Evolutionary conservation across 2,797 vertebrate genomes (phyloP).

Genomic region (Artibeus lituratus): DNA sequence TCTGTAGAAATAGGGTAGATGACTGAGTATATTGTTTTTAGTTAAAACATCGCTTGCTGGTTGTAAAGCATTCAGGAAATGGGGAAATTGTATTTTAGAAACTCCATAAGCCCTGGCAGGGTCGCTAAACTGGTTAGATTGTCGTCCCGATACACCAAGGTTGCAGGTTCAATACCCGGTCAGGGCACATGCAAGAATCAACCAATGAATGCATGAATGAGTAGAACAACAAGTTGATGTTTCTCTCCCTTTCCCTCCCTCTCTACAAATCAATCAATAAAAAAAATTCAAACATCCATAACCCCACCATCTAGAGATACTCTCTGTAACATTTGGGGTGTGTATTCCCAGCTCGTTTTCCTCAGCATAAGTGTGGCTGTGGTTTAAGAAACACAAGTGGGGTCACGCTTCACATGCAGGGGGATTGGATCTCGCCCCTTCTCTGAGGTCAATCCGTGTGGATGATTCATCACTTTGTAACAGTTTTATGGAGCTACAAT

Average conservation of each 20-base stretch:
- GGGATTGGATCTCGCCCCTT: too few relatives aligned
- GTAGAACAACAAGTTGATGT: not conserved
- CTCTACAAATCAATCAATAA: not conserved
- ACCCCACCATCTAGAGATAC: not conserved
- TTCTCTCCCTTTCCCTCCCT: not conserved
- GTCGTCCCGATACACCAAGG: not conserved
- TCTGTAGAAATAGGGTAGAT: not conserved
- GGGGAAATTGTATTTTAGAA: not conserved
- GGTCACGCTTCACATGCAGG: too few relatives aligned
- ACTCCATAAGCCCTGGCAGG: not conserved
- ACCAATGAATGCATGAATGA: not conserved
- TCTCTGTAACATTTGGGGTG: not conserved
- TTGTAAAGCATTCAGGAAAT: not conserved
- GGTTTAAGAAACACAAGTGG: not conserved
- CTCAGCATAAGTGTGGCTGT: not conserved
- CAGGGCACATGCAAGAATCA: not conserved
- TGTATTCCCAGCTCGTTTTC: not conserved
- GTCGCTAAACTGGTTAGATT: not conserved
- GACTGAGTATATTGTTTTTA: not conserved
- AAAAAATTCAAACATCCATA: not conserved
- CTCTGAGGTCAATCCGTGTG: too few relatives aligned
- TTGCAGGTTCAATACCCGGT: not conserved
- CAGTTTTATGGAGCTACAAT: not conserved
- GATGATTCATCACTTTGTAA: too few relatives aligned
- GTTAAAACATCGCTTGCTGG: not conserved